Evolutionary conservation across 2,113 vertebrate species (phyloP), one percentile per base, ranked within the genome.

Genomic region (Gobiocypris rarus): DNA sequence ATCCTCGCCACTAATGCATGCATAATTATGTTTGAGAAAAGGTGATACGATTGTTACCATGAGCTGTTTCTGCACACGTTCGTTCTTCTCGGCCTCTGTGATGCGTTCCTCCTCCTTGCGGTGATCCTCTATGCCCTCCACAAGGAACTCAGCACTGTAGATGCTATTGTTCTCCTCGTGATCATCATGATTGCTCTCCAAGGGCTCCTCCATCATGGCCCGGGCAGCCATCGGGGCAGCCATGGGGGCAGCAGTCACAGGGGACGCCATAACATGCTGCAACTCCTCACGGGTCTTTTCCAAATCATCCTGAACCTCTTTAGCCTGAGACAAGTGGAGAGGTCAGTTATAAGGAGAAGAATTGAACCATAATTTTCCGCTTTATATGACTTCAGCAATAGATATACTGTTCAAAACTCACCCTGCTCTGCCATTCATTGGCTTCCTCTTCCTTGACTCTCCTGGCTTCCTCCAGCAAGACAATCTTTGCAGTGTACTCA

Each of bases 61-160:
- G 86, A 99, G 95, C 73, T 98, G 96, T 79, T 78, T 95, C 92
- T 97, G 96, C 79, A 99, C 95, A 0, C 96, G 96, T 28, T 96
- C 89, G 0, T 99, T 99, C 94, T 99, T 99, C 93, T 97, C 95
- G 0, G 96, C 96, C 91, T 99, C 98, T 0, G 97, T 99, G 65
- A 96, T 43, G 1, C 98, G 95, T 22, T 96, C 93, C 93, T 98
- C 97, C 91, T 99, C 97, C 0, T 94, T 90, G 84, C 93, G 96
- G 91, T 98, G 95, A 0, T 95, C 94, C 75, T 87, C 78, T 89
- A 98, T 95, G 69, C 92, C 96, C 89, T 97, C 96, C 0, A 93
- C 93, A 74, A 91, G 95, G 78, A 99, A 95, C 91, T 99, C 98
- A 0, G 98, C 97, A 0, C 98, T 99, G 93, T 94, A 96, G 93